Conservation (phyloP, 1,140 invertebrate species). For the Centruroides vittatus region DNA sequence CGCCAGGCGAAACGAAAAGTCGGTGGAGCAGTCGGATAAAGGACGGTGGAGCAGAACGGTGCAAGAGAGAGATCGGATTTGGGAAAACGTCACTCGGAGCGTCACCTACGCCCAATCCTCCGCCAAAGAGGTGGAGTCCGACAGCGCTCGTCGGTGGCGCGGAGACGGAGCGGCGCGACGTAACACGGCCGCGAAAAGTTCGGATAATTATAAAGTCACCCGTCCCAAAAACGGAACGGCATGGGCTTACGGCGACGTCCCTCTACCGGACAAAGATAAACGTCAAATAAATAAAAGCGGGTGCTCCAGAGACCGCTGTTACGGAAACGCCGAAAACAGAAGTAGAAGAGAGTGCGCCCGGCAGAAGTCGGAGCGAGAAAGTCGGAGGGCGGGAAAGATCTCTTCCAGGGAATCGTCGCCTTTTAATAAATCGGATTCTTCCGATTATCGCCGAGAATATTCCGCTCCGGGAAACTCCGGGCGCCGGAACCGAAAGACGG, state of each 20-base stretch:
- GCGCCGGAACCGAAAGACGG: not conserved
- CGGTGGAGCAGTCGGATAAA: constrained; percentile 2
- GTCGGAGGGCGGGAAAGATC: constrained; percentile 6
- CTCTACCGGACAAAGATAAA: constrained; percentile 6
- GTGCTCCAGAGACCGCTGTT: too few species aligned
- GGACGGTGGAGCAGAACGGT: constrained; percentile 8
- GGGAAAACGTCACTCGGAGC: constrained; percentile 8
- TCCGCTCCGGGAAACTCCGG: constrained; percentile 10
- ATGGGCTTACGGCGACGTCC: constrained; percentile 11
- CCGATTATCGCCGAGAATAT: constrained; percentile 8
- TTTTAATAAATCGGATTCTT: not conserved
- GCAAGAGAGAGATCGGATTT: constrained; percentile 10
- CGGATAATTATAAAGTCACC: not conserved
- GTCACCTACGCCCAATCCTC: constrained; percentile 5
- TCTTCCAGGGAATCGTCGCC: constrained; percentile 11
- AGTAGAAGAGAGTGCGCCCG: not conserved
- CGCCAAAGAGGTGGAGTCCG: too few species aligned
- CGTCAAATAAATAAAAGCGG: constrained; percentile 6
- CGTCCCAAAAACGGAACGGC: constrained; percentile 9
- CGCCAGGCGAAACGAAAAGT: constrained; percentile 3
- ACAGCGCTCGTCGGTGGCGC: too few species aligned
- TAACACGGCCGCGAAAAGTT: not conserved
- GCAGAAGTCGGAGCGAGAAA: constrained; percentile 5
- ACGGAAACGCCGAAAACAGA: too few species aligned
- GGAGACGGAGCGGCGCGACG: constrained; percentile 11